Evolutionary conservation across 2,113 vertebrate genomes (phyloP).

Genomic region (Chiloscyllium plagiosum): DNA sequence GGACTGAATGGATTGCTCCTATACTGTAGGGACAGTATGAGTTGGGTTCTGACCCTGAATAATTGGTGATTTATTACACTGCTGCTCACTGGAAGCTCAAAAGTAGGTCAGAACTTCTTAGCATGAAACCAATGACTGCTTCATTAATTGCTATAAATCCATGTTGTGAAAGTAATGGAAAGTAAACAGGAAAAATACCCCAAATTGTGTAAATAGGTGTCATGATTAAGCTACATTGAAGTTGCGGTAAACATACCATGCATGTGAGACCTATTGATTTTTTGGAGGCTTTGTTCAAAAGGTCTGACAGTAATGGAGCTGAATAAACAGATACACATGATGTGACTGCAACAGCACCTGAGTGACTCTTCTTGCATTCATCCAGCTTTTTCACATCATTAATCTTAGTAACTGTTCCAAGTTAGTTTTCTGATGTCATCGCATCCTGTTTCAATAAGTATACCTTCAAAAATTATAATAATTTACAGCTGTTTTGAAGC

Average conservation of each 20-base stretch:
- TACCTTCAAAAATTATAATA: neutral
- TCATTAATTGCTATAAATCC: neutral
- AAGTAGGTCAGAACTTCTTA: too few relatives aligned
- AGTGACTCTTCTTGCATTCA: neutral
- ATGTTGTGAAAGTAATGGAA: neutral
- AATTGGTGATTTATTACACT: neutral
- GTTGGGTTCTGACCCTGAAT: neutral
- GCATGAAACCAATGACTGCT: neutral
- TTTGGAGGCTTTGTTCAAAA: neutral
- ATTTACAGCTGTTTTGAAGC: neutral
- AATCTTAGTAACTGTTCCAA: neutral
- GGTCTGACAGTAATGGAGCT: neutral
- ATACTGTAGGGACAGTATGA: too few relatives aligned
- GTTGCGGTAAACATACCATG: neutral
- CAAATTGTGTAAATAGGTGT: neutral
- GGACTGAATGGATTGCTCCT: too few relatives aligned
- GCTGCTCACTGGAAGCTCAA: neutral
- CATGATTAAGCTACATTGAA: neutral
- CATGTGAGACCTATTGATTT: neutral
- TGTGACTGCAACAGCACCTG: neutral
- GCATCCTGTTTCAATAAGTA: neutral
- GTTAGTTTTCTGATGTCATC: constrained; percentile 7
- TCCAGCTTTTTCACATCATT: neutral
- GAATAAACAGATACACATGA: neutral
- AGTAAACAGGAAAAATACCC: neutral